phyloP scores from a whole-genome alignment of 1,140 invertebrate species.

The Argopecten irradians region DNA sequence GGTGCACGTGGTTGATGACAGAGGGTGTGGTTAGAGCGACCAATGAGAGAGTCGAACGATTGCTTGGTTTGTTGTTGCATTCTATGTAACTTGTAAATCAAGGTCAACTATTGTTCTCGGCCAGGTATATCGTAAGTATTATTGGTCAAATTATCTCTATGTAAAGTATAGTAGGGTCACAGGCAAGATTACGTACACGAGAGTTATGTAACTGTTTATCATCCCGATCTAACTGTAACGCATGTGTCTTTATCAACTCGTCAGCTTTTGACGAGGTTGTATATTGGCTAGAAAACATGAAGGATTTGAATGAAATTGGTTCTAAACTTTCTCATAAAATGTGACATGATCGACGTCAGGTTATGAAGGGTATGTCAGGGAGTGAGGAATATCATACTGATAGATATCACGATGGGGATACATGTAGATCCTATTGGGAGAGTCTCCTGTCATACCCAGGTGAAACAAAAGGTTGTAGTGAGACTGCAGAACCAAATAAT shows the following conservation, averaged over 20 bases:
- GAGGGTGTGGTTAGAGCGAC: constrained; percentile 6
- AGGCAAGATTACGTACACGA: neutral
- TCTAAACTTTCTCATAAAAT: neutral
- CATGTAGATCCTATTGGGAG: no score
- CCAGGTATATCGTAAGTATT: neutral
- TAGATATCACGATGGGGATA: no score
- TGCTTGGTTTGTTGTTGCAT: neutral
- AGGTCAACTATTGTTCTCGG: neutral
- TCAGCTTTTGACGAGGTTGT: neutral
- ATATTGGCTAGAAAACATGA: neutral
- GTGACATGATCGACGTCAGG: neutral
- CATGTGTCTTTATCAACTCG: neutral
- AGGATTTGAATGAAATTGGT: neutral
- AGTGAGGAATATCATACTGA: no score
- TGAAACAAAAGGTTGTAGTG: no score
- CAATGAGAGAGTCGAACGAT: neutral
- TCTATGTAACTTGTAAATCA: neutral
- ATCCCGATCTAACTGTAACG: neutral
- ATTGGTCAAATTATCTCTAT: constrained; percentile 38
- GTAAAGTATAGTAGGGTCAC: neutral
- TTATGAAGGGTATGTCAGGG: no score
- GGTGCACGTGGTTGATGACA: neutral
- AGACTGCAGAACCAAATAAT: no score
- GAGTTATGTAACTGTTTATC: constrained; percentile 33
- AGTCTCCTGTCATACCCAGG: no score